phyloP scores from a whole-genome alignment of 2,113 vertebrate genomes.

The Paratilapia polleni region DNA sequence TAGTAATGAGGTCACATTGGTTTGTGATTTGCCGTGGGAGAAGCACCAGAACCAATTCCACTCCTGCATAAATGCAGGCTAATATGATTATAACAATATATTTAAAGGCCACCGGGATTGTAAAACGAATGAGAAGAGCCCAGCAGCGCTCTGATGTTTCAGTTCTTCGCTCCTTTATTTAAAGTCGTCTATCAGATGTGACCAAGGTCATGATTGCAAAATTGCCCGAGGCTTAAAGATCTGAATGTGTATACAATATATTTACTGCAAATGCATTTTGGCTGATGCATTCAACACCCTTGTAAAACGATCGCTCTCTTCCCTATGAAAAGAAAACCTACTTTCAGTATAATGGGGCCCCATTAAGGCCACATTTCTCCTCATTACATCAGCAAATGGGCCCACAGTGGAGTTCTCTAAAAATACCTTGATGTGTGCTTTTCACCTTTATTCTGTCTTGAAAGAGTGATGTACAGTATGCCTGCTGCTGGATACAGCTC shows the following conservation, averaged over 20 bases:
- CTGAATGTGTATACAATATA: background rate
- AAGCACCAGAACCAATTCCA: constrained; percentile 47
- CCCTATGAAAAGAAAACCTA: constrained; percentile 22
- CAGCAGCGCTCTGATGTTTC: background rate
- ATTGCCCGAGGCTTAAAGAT: background rate
- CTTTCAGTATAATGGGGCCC: constrained; percentile 41
- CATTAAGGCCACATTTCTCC: constrained; percentile 63
- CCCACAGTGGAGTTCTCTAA: constrained; percentile 47
- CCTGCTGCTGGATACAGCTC: background rate
- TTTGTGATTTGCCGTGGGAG: constrained; percentile 41
- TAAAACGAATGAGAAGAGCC: background rate
- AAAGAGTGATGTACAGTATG: background rate
- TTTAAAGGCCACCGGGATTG: constrained; percentile 31
- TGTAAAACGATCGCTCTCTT: background rate
- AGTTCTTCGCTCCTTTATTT: background rate
- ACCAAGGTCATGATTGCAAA: constrained; percentile 38
- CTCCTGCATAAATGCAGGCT: constrained; percentile 32
- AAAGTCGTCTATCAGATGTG: constrained; percentile 16
- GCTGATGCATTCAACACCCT: background rate
- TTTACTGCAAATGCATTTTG: constrained; percentile 18
- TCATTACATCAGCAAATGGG: constrained; percentile 69
- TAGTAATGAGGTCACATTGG: constrained; percentile 65
- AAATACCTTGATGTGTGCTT: constrained; percentile 45
- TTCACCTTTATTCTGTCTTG: constrained; percentile 47
- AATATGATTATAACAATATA: constrained; percentile 24